Conservation (phyloP, 1,140 invertebrate genomes). For the Scaptodrosophila lebanonensis region DNA sequence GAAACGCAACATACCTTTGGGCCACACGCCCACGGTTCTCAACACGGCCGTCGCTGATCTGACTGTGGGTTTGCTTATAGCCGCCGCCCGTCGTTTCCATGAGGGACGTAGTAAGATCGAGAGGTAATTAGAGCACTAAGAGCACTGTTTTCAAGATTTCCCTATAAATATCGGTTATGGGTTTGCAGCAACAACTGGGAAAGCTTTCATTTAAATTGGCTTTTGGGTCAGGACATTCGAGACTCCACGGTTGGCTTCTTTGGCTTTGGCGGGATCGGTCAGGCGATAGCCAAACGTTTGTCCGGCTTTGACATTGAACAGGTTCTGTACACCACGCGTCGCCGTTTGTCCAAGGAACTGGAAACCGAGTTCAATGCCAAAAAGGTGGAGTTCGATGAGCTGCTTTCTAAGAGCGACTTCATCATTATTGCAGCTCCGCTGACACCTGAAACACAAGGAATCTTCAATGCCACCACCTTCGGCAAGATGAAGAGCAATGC, state of each 20-base stretch:
- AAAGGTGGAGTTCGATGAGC: constrained; percentile 84
- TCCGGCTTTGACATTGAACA: constrained; percentile 84
- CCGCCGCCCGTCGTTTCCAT: constrained; percentile 83
- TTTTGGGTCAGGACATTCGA: constrained; percentile 90
- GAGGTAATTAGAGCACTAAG: too few species aligned
- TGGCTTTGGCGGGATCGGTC: constrained; percentile 91
- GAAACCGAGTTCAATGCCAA: constrained; percentile 84
- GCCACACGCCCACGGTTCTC: constrained; percentile 93
- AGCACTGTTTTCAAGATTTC: constrained; percentile 2
- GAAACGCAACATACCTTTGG: constrained; percentile 84
- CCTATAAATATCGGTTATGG: neutral
- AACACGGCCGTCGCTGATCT: constrained; percentile 95
- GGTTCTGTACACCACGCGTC: constrained; percentile 86
- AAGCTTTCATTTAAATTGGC: constrained; percentile 90
- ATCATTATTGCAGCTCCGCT: constrained; percentile 84
- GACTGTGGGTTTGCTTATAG: constrained; percentile 80
- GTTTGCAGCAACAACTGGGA: constrained; percentile 87
- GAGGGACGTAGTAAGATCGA: constrained; percentile 81
- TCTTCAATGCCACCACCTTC: constrained; percentile 88
- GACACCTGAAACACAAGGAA: constrained; percentile 85
- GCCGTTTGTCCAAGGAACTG: constrained; percentile 80
- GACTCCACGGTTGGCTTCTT: constrained; percentile 91
- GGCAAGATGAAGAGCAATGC: constrained; percentile 89
- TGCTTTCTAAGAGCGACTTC: constrained; percentile 88
- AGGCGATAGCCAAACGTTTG: constrained; percentile 84